Conservation (phyloP, 2,797 vertebrate species). For the Catamblyrhynchus diadema region DNA sequence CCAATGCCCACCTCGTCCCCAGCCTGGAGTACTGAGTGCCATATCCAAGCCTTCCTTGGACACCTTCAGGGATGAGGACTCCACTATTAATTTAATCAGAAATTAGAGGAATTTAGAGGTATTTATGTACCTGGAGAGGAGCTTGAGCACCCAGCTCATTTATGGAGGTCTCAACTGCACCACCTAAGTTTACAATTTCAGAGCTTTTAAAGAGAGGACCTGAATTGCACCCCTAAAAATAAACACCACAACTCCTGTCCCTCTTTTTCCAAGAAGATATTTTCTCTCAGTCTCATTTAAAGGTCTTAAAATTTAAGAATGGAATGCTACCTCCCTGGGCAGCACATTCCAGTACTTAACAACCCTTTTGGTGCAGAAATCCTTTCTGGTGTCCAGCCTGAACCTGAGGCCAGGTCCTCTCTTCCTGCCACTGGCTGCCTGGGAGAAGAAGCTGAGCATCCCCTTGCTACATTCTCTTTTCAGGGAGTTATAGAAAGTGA, state of each 20-base stretch:
- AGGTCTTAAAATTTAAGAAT: background rate
- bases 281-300: background rate
- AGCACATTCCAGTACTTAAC: background rate
- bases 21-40: background rate
- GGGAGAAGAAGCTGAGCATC: background rate
- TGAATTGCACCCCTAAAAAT: background rate
- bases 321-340: background rate
- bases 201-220: background rate
- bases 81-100: background rate
- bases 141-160: background rate
- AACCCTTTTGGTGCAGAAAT: background rate
- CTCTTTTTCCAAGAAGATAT: background rate
- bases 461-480: background rate
- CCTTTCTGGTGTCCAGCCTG: background rate
- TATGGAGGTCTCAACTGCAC: background rate
- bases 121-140: background rate
- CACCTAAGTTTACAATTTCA: background rate
- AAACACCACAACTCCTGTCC: background rate
- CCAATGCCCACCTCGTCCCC: background rate
- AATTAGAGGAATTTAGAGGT: background rate
- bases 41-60: rapidly evolving
- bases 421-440: background rate
- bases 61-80: background rate
- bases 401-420: background rate
- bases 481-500: background rate